Evolutionary conservation across 2,888 invertebrate genomes (phyloP).

Genomic region (Meteorus cinctellus): DNA sequence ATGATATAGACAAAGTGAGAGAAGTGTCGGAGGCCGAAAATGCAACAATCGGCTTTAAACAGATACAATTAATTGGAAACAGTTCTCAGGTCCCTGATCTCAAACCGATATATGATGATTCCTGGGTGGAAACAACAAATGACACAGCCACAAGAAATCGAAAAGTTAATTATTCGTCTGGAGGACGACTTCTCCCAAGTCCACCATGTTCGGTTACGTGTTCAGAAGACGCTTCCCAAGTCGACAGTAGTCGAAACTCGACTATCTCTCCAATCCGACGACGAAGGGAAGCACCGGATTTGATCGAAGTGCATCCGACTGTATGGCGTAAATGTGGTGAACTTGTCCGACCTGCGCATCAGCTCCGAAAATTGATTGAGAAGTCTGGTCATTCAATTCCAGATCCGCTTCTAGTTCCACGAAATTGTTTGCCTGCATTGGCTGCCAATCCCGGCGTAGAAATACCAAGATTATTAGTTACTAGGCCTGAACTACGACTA

Average conservation of each 20-base stretch:
- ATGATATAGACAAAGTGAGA: slow-evolving; percentile 51
- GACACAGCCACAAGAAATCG: background rate
- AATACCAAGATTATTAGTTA: slow-evolving; percentile 83
- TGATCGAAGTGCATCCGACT: slow-evolving; percentile 37
- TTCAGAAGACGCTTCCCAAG: slow-evolving; percentile 81
- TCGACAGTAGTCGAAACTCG: slow-evolving; percentile 59
- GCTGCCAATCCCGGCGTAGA: slow-evolving; percentile 83
- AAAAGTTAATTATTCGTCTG: slow-evolving; percentile 61
- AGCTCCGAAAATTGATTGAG: slow-evolving; percentile 81
- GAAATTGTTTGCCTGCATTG: slow-evolving; percentile 82
- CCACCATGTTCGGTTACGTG: slow-evolving; percentile 81
- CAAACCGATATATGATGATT: slow-evolving; percentile 29
- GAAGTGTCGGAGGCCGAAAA: slow-evolving; percentile 43
- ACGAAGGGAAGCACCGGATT: slow-evolving; percentile 39
- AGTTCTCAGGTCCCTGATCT: slow-evolving; percentile 44
- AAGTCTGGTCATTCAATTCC: slow-evolving; percentile 83
- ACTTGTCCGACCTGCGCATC: slow-evolving; percentile 77
- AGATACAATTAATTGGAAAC: slow-evolving; percentile 46
- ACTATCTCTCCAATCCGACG: slow-evolving; percentile 37
- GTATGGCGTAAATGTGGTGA: slow-evolving; percentile 32
- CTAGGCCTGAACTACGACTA: slow-evolving; percentile 82
- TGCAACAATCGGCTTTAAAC: slow-evolving; percentile 25
- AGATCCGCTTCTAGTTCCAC: slow-evolving; percentile 87
- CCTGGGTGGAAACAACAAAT: background rate
- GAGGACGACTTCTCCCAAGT: slow-evolving; percentile 81